These are phyloP conservation scores for Ectobius pallidus DNA, from an alignment of 2,888 invertebrate genomes.

Conservation along the genomic window DNA sequence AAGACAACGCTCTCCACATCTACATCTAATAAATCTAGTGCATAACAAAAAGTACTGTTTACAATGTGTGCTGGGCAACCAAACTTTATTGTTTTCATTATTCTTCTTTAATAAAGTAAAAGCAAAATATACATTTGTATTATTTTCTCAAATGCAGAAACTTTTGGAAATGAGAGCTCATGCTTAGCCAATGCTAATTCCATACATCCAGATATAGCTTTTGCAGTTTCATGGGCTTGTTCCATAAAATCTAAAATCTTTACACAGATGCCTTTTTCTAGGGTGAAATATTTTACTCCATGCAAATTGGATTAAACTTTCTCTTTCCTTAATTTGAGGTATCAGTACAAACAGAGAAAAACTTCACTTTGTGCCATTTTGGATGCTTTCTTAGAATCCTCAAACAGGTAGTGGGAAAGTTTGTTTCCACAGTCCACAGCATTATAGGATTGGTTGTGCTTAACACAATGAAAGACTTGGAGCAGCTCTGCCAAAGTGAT, in stretches of 20 bases:
- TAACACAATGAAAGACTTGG: background rate
- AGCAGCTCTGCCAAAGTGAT: slow-evolving; percentile 2
- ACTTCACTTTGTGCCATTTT: background rate
- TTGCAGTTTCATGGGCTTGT: background rate
- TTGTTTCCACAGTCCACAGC: background rate
- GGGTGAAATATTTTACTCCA: background rate
- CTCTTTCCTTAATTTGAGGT: background rate
- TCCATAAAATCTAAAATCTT: slow-evolving; percentile 9
- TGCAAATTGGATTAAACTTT: background rate
- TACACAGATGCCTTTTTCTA: background rate
- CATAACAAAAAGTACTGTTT: background rate
- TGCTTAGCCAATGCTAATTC: background rate
- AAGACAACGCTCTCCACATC: slow-evolving; percentile 1
- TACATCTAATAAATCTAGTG: slow-evolving; percentile 5
- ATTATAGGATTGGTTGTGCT: slow-evolving; percentile 8
- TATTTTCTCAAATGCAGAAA: background rate
- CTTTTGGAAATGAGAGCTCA: background rate
- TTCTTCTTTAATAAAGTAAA: background rate
- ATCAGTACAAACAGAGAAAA: slow-evolving; percentile 10
- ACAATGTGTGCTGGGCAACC: background rate
- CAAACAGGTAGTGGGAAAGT: background rate
- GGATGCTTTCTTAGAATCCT: background rate
- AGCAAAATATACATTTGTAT: background rate
- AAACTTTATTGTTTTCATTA: slow-evolving; percentile 8
- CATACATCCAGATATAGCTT: background rate